Evolutionary conservation across 2,888 invertebrate genomes (phyloP).

Genomic region (Tiliacea citrago): DNA sequence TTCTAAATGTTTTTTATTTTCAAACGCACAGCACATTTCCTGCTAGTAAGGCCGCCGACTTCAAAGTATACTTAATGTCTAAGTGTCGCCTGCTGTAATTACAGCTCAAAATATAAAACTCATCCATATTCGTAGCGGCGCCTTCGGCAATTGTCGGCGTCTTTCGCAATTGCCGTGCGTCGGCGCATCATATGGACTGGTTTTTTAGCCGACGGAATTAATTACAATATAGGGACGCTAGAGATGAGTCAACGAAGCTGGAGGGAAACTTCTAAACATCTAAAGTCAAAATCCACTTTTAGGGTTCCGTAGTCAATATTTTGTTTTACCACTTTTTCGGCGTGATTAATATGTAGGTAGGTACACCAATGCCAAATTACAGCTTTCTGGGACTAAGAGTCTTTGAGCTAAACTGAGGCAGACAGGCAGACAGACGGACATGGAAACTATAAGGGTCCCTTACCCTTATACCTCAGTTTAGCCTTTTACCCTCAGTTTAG

Average conservation of each 20-base stretch:
- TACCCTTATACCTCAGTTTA: too few relatives aligned
- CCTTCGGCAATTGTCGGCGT: slow-evolving; percentile 74
- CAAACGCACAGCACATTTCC: too few relatives aligned
- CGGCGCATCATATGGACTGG: slow-evolving; percentile 61
- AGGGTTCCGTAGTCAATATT: too few relatives aligned
- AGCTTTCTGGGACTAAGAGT: too few relatives aligned
- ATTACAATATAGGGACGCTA: slow-evolving; percentile 40
- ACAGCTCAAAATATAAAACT: slow-evolving; percentile 60
- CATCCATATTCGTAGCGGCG: slow-evolving; percentile 66
- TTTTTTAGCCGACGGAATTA: slow-evolving; percentile 64
- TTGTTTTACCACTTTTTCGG: too few relatives aligned
- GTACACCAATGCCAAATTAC: too few relatives aligned
- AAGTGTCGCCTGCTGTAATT: slow-evolving; percentile 54
- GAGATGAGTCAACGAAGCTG: not conserved
- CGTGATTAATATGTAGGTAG: too few relatives aligned
- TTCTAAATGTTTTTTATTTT: too few relatives aligned
- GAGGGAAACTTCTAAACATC: not conserved
- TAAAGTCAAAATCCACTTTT: not conserved
- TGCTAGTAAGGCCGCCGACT: slow-evolving; percentile 20
- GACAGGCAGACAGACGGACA: too few relatives aligned
- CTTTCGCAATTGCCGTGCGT: slow-evolving; percentile 73
- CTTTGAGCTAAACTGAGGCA: too few relatives aligned
- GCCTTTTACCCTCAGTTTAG: too few relatives aligned
- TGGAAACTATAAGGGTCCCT: too few relatives aligned
- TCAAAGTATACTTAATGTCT: slow-evolving; percentile 25